phyloP scores from a whole-genome alignment of 1,140 invertebrate genomes.

The Brachionus sp. region DNA sequence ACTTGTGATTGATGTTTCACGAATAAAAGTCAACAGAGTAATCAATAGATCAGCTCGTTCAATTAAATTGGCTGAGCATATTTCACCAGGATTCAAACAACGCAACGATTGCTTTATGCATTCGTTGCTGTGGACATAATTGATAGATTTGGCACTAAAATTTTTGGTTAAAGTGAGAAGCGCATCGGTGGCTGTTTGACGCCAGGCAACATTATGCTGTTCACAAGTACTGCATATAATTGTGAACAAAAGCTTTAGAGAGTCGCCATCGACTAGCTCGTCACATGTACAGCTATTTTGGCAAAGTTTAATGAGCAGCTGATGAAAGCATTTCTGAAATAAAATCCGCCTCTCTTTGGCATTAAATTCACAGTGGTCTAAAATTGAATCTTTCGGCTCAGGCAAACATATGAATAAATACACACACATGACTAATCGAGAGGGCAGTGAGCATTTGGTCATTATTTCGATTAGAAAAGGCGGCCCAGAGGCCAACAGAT shows the following conservation, averaged over 20 bases:
- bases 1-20: not conserved
- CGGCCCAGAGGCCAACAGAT: constrained; percentile 11
- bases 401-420: constrained; percentile 98
- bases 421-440: constrained; percentile 94
- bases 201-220: constrained; percentile 33
- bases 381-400: constrained; percentile 20
- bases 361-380: constrained; percentile 78
- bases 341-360: constrained; percentile 77
- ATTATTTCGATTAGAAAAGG: constrained; percentile 66
- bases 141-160: constrained; percentile 10
- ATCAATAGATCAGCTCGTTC: constrained; percentile 37
- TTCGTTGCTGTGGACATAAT: constrained; percentile 2
- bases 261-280: constrained; percentile 5
- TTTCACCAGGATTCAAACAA: constrained; percentile 24
- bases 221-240: constrained; percentile 39
- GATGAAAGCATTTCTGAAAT: constrained; percentile 92
- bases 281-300: constrained; percentile 33
- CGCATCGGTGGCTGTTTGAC: constrained; percentile 29
- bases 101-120: constrained; percentile 16
- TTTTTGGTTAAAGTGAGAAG: constrained; percentile 34
- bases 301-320: constrained; percentile 27
- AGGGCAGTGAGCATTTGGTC: constrained; percentile 88
- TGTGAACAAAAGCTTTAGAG: constrained; percentile 37
- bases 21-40: constrained; percentile 10
- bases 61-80: constrained; percentile 23